Base-by-base conservation (phyloP, 2,797 vertebrate species). In the Darevskia nairensis region DNA sequence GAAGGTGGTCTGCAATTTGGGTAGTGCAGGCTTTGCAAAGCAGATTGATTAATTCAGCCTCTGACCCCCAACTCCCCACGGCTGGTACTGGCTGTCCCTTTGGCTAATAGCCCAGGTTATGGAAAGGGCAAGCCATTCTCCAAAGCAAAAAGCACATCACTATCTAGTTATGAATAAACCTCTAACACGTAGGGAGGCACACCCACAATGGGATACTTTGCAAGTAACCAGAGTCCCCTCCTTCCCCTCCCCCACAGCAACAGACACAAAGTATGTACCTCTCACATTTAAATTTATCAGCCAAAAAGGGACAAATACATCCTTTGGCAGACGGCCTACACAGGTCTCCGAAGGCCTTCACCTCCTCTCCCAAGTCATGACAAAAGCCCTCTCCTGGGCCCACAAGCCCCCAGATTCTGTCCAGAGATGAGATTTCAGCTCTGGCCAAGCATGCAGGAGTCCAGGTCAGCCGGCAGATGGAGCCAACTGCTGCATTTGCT, bases 91-190 rank as follows among this genome's bases (percentile, higher is more conserved):
- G 92, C 55, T 80, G 72, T 72, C 32, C 86, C 88, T 91, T 83
- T 74, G 15, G 89, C 0, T 32, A 87, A 86, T 46, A 4, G 0
- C 0, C 2, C 32, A 66, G 50, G 80, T 32, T 71, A 0, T 32
- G 21, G 39, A 71, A n/a, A 85, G 9, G 25, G 89, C 0, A 6
- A 82, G 81, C 89, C 86, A 81, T 87, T 93, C 90, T 93, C 89
- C 94, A 89, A 89, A 93, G 90, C 89, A 0, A 87, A 90, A 94
- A 90, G 85, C 88, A 95, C 89, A 89, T 90, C 89, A 90, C 93
- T 88, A 92, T 90, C 90, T 78, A 84, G 85, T 91, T 89, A 96
- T 94, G 95, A 96, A 95, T 95, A 95, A 94, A 95, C 84, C 25
- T 76, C 78, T 86, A 82, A 61, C 35, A 88, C 19, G 46, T n/a